Conservation (phyloP, 1,140 invertebrate species). For the Drosophila gunungcola region DNA sequence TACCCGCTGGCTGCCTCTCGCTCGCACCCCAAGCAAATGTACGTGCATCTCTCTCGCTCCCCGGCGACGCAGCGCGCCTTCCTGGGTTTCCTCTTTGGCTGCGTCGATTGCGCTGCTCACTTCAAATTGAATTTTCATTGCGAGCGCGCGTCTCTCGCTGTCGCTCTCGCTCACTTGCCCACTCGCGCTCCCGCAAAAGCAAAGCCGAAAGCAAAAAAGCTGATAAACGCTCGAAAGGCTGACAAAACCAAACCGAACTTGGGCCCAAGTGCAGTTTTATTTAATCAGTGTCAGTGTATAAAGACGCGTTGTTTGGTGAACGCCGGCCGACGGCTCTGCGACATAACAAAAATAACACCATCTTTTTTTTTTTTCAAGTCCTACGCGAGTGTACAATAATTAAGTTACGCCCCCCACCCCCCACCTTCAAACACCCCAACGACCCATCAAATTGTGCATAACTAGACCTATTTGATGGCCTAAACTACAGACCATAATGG, state of each 20-base stretch:
- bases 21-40: not conserved
- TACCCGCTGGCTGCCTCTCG: constrained; percentile 8
- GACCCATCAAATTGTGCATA: not conserved
- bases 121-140: constrained; percentile 81
- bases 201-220: not conserved
- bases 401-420: not conserved
- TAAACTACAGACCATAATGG: constrained; percentile 66
- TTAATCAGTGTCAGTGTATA: constrained; percentile 36
- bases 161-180: constrained; percentile 17
- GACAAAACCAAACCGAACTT: constrained; percentile 26
- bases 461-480: constrained; percentile 38
- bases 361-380: constrained; percentile 1
- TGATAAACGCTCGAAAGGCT: constrained; percentile 1
- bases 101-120: constrained; percentile 72
- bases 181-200: not conserved
- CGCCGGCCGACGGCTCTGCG: constrained; percentile 15
- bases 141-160: constrained; percentile 57
- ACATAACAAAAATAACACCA: not conserved
- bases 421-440: too few relatives aligned
- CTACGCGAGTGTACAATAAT: constrained; percentile 6
- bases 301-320: constrained; percentile 12
- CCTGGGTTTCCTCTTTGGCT: constrained; percentile 71
- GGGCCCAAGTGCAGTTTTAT: constrained; percentile 34
- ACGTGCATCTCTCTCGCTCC: constrained; percentile 10
- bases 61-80: constrained; percentile 15